These are phyloP conservation scores for Eulacestoma nigropectus DNA, from an alignment of 2,113 vertebrate species.

Conservation along the genomic window DNA sequence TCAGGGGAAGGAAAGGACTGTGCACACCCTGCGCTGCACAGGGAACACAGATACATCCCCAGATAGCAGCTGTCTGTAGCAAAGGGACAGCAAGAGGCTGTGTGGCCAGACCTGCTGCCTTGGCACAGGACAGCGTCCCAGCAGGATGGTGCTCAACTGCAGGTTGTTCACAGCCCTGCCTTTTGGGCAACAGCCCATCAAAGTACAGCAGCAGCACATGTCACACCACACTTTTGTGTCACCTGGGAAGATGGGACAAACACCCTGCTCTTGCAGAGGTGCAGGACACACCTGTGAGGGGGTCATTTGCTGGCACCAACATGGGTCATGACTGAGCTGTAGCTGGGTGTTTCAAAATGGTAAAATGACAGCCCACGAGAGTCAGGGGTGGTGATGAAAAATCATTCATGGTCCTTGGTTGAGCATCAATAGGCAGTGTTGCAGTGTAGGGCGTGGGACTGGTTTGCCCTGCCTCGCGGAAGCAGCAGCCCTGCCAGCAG, in stretches of 20 bases:
- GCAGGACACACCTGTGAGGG: background rate
- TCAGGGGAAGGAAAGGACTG: background rate
- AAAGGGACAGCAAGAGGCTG: background rate
- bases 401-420: background rate
- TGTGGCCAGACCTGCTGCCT: background rate
- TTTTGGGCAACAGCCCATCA: fast-evolving
- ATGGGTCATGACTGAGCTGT: fast-evolving
- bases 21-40: fast-evolving
- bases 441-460: fast-evolving
- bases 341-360: background rate
- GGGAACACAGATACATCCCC: background rate
- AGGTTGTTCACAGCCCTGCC: background rate
- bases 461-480: background rate
- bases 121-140: background rate
- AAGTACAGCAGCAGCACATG: background rate
- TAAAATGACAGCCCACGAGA: background rate
- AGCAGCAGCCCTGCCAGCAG: background rate
- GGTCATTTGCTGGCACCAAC: background rate
- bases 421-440: background rate
- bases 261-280: background rate
- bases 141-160: background rate
- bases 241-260: background rate
- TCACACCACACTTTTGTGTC: background rate
- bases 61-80: background rate
- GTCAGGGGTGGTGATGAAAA: background rate